phyloP scores from a whole-genome alignment of 2,113 vertebrate genomes.

The Pteronura brasiliensis region DNA sequence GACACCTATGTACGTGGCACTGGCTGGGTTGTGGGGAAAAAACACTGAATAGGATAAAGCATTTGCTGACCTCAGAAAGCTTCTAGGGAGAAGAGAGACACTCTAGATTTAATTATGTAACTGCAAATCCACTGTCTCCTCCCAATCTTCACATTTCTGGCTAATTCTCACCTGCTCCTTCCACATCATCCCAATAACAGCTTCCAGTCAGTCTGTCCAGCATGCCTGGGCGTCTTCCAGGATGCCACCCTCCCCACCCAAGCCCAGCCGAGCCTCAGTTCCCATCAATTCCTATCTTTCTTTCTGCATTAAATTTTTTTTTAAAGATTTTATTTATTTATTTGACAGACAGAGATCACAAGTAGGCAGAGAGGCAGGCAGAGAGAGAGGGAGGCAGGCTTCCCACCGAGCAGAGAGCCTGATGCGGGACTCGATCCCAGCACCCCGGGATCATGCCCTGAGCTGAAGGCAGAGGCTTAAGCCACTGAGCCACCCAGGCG shows the following conservation, averaged over 20 bases:
- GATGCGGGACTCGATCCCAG: too few species aligned
- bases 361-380: too few species aligned
- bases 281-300: background rate
- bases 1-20: background rate
- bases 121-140: background rate
- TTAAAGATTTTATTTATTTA: too few species aligned
- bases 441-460: too few species aligned
- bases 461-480: too few species aligned
- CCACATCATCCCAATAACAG: background rate
- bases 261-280: background rate
- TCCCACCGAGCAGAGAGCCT: too few species aligned
- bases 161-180: background rate
- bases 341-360: too few species aligned
- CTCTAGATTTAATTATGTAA: background rate
- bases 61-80: background rate
- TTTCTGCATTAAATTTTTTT: background rate
- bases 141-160: background rate
- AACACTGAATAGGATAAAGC: background rate
- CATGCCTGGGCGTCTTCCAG: background rate
- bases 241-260: background rate
- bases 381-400: too few species aligned
- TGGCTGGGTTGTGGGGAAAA: background rate
- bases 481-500: too few species aligned
- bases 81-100: background rate
- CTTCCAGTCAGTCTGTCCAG: background rate